A percentile compares a stretch with the other conserved stretches of the same genome.
Evolutionary conservation across 2,888 invertebrate genomes (phyloP).

Genomic region (Chrysina gloriosa): DNA sequence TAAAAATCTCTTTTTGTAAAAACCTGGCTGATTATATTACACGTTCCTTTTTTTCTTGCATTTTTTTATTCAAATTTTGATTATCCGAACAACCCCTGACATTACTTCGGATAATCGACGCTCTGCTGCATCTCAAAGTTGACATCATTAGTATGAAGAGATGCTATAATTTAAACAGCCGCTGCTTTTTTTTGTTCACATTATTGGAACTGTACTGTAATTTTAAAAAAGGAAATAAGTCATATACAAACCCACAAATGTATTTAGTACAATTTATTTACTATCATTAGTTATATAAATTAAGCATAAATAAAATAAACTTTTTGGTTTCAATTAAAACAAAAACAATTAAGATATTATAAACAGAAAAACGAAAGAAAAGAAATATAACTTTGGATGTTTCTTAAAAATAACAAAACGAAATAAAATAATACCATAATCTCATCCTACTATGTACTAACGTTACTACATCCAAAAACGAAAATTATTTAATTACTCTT

Average conservation of each 20-base stretch:
- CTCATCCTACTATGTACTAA: background rate
- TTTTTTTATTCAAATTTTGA: too few species aligned
- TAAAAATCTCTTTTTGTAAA: too few species aligned
- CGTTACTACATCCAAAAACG: slow-evolving; percentile 1
- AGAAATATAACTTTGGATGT: slow-evolving; percentile 14
- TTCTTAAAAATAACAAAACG: background rate
- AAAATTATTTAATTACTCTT: background rate
- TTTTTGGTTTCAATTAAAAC: slow-evolving; percentile 54
- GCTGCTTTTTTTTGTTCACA: too few species aligned
- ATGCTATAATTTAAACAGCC: too few species aligned
- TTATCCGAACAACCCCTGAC: too few species aligned
- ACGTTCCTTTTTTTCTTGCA: too few species aligned
- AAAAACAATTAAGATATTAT: slow-evolving; percentile 41
- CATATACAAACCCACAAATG: background rate
- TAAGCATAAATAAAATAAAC: slow-evolving; percentile 55
- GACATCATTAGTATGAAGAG: too few species aligned
- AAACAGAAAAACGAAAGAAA: slow-evolving; percentile 13
- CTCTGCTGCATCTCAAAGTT: too few species aligned
- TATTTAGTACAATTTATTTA: slow-evolving; percentile 44
- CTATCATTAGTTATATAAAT: slow-evolving; percentile 46
- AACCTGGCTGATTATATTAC: too few species aligned
- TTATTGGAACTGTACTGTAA: too few species aligned
- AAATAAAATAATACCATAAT: slow-evolving; percentile 11
- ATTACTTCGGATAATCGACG: too few species aligned
- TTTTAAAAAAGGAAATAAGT: too few species aligned